These are phyloP conservation scores for Dyspetes luteomarginatus DNA, from an alignment of 2,888 invertebrate genomes.

Conservation along the genomic window DNA sequence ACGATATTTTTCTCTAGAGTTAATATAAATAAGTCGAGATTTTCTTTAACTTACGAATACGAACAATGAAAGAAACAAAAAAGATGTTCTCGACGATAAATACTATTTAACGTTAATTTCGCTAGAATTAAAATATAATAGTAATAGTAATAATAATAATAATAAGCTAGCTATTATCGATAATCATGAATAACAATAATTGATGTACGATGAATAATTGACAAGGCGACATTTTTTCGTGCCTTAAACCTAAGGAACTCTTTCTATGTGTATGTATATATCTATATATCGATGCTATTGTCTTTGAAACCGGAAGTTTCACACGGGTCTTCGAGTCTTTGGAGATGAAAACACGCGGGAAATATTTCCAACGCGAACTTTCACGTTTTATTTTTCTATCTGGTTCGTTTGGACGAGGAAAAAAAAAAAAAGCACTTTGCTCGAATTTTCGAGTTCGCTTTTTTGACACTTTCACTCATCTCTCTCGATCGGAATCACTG, in stretches of 20 bases:
- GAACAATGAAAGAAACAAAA: conserved; percentile 7
- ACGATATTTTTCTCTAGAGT: conserved; percentile 15
- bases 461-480: conserved; percentile 6
- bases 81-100: conserved; percentile 24
- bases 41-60: conserved; percentile 41
- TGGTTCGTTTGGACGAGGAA: conserved; percentile 10
- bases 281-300: conserved; percentile 12
- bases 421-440: conserved; percentile 21
- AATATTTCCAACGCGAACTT: conserved; percentile 9
- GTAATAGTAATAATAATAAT: conserved; percentile 36
- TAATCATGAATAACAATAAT: conserved; percentile 49
- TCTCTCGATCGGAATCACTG: conserved; percentile 5
- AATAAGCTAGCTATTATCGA: conserved; percentile 37
- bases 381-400: conserved; percentile 19
- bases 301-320: conserved; percentile 22
- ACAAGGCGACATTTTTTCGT: conserved; percentile 52
- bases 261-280: conserved; percentile 29
- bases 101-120: conserved; percentile 57
- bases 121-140: conserved; percentile 50
- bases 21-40: conserved; percentile 37
- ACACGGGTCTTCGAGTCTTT: conserved; percentile 28
- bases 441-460: neutral
- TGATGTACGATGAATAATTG: conserved; percentile 54
- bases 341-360: conserved; percentile 13
- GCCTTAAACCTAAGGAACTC: conserved; percentile 69